Evolutionary conservation across 2,797 vertebrate species (phyloP).

Genomic region (Myripristis murdjan): DNA sequence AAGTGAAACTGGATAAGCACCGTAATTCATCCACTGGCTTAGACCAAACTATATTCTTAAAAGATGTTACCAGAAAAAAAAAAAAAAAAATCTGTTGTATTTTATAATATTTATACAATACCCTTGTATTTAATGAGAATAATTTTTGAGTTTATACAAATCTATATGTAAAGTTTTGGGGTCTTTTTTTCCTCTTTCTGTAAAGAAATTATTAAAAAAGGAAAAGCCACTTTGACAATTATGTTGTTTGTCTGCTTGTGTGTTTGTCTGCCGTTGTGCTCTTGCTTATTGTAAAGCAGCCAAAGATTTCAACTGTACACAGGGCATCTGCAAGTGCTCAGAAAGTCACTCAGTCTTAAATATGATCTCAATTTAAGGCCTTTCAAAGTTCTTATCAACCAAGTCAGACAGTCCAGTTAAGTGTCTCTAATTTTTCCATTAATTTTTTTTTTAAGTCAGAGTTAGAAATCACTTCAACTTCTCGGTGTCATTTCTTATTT

Average conservation of each 20-base stretch:
- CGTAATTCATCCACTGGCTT: constrained; percentile 64
- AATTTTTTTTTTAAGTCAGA: too few species aligned
- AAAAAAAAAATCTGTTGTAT: constrained; percentile 75
- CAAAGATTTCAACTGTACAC: neutral
- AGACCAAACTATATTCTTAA: constrained; percentile 70
- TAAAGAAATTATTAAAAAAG: constrained; percentile 85
- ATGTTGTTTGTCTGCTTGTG: constrained; percentile 59
- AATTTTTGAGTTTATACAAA: constrained; percentile 83
- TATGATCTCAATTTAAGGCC: too few species aligned
- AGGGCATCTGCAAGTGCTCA: constrained; percentile 41
- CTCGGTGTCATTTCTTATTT: too few species aligned
- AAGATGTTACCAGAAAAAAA: constrained; percentile 62
- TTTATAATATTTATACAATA: constrained; percentile 88
- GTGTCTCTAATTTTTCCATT: too few species aligned
- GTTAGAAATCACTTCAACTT: too few species aligned
- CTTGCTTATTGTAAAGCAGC: constrained; percentile 47
- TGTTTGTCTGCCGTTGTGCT: constrained; percentile 47
- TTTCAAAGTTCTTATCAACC: too few species aligned
- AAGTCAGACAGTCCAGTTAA: too few species aligned
- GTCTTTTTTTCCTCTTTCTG: constrained; percentile 65
- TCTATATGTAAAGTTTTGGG: constrained; percentile 75
- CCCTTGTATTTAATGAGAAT: constrained; percentile 79
- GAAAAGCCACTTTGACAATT: constrained; percentile 47
- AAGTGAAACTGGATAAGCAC: constrained; percentile 59
- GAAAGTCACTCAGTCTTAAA: too few species aligned